These are phyloP conservation scores for Naja naja DNA, from an alignment of 2,113 vertebrate species.

Conservation along the genomic window DNA sequence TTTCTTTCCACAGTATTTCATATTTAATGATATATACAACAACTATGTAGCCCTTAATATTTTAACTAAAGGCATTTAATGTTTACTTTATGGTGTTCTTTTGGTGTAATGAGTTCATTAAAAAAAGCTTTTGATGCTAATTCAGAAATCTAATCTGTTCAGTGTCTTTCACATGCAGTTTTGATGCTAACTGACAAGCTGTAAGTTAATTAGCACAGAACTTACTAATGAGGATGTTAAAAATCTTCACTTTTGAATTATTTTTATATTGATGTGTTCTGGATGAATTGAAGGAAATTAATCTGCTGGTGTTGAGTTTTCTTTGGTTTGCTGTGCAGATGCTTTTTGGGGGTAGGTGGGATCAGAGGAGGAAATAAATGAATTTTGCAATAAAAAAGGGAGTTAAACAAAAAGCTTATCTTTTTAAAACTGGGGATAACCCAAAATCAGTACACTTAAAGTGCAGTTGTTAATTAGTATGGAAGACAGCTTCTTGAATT, in stretches of 20 bases:
- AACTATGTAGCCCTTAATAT: constrained; percentile 56
- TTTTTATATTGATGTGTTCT: constrained; percentile 73
- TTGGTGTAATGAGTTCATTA: constrained; percentile 76
- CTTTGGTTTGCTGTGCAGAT: constrained; percentile 57
- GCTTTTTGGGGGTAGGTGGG: constrained; percentile 64
- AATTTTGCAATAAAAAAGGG: constrained; percentile 58
- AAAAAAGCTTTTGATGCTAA: constrained; percentile 78
- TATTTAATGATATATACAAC: constrained; percentile 52
- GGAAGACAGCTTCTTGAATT: constrained; percentile 89
- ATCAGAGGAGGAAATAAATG: constrained; percentile 54
- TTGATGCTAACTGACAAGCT: constrained; percentile 83
- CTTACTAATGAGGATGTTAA: constrained; percentile 83
- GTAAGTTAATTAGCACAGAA: constrained; percentile 82
- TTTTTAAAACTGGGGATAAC: constrained; percentile 75
- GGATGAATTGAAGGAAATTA: constrained; percentile 65
- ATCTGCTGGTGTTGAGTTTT: constrained; percentile 63
- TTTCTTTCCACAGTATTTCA: constrained; percentile 27
- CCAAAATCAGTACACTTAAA: constrained; percentile 80
- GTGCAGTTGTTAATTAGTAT: constrained; percentile 84
- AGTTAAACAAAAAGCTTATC: constrained; percentile 69
- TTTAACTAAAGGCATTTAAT: constrained; percentile 70
- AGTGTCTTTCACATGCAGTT: constrained; percentile 78
- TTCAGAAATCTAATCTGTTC: constrained; percentile 78
- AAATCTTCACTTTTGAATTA: constrained; percentile 72
- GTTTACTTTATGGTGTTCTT: constrained; percentile 77